phyloP scores from a whole-genome alignment of 2,888 invertebrate species.

The Nasonovia ribisnigri region DNA sequence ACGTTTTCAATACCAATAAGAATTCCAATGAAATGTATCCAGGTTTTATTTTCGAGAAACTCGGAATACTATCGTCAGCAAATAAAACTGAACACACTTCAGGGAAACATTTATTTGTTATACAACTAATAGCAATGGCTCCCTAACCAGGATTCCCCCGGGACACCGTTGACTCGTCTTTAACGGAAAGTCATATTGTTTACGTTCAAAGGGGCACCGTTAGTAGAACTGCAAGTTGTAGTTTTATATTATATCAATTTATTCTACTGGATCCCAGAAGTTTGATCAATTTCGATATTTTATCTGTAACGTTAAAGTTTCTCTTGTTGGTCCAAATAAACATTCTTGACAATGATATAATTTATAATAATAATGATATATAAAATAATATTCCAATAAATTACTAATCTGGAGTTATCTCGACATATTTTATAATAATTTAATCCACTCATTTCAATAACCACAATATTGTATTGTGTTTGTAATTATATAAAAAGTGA shows the following conservation, averaged over 20 bases:
- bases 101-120: slow-evolving; percentile 55
- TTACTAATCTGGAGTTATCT: neutral
- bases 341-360: neutral
- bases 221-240: slow-evolving; percentile 19
- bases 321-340: neutral
- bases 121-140: slow-evolving; percentile 25
- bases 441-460: neutral
- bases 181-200: slow-evolving; percentile 58
- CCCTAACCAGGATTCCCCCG: slow-evolving; percentile 47
- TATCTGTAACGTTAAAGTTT: neutral
- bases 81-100: slow-evolving; percentile 56
- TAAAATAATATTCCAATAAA: neutral
- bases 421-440: neutral
- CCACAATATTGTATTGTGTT: neutral
- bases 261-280: neutral
- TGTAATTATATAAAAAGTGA: neutral
- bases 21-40: slow-evolving; percentile 11
- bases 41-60: slow-evolving; percentile 24
- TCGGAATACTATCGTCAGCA: slow-evolving; percentile 53
- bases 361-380: neutral
- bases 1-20: neutral
- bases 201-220: slow-evolving; percentile 45
- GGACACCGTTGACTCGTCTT: slow-evolving; percentile 43
- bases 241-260: slow-evolving; percentile 37
- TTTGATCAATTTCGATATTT: slow-evolving; percentile 8